Evolutionary conservation across 2,888 invertebrate genomes (phyloP).

Genomic region (Nasonia oneida): DNA sequence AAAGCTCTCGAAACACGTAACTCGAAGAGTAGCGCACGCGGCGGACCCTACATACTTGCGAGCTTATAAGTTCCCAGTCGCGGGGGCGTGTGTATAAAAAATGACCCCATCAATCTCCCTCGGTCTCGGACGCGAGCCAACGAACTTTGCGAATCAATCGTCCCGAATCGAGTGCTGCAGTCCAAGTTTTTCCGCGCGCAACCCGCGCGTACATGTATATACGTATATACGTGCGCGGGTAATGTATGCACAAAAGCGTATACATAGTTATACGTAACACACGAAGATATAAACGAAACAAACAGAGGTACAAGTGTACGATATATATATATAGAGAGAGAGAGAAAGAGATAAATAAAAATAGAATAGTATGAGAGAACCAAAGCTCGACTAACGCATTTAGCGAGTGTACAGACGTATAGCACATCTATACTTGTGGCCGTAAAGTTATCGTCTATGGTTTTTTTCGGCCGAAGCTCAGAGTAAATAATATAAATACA

Average conservation of each 20-base stretch:
- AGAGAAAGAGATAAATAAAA: background rate
- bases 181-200: background rate
- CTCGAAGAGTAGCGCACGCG: background rate
- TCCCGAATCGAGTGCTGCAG: constrained; percentile 56
- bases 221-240: background rate
- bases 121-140: constrained; percentile 46
- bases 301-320: background rate
- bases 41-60: background rate
- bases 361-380: constrained; percentile 19
- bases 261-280: background rate
- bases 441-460: constrained; percentile 21
- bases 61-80: constrained; percentile 30
- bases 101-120: constrained; percentile 59
- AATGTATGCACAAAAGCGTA: constrained; percentile 39
- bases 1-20: background rate
- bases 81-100: constrained; percentile 28
- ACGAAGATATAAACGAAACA: background rate
- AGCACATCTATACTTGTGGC: constrained; percentile 18
- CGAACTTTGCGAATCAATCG: constrained; percentile 62
- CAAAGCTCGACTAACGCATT: constrained; percentile 51
- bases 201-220: background rate
- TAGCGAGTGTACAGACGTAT: constrained; percentile 47
- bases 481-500: background rate
- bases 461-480: constrained; percentile 18
- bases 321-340: background rate